Evolutionary conservation across 2,888 invertebrate genomes (phyloP).

Genomic region (Meta bourneti): DNA sequence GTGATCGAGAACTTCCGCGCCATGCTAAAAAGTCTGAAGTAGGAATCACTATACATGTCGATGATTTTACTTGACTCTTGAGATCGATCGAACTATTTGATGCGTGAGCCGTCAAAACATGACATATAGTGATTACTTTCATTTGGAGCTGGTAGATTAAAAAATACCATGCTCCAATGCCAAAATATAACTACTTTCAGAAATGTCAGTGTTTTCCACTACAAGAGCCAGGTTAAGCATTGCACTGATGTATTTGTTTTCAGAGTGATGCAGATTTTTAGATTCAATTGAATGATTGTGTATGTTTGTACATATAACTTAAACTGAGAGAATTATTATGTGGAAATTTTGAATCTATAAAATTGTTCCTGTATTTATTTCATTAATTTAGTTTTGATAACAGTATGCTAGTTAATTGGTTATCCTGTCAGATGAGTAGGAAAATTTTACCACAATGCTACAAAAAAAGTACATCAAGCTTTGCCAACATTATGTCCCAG

Average conservation of each 20-base stretch:
- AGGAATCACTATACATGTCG: conserved; percentile 71
- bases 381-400: not conserved
- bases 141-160: not conserved
- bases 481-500: too few species aligned
- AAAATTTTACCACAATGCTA: not conserved
- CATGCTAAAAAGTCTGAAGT: conserved; percentile 70
- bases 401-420: not conserved
- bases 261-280: not conserved
- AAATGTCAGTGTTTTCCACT: not conserved
- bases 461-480: too few species aligned
- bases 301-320: not conserved
- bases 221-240: not conserved
- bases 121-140: conserved; percentile 37
- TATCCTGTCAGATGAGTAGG: not conserved
- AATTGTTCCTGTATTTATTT: not conserved
- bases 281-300: not conserved
- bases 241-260: not conserved
- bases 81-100: not conserved
- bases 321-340: not conserved
- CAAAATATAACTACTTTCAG: conserved; percentile 9
- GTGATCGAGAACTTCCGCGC: conserved; percentile 62
- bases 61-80: conserved; percentile 63
- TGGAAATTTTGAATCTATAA: not conserved
- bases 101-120: not conserved
- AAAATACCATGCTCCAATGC: conserved; percentile 7